These are phyloP conservation scores for Bradysia coprophila DNA, from an alignment of 1,140 invertebrate genomes.

Conservation along the genomic window DNA sequence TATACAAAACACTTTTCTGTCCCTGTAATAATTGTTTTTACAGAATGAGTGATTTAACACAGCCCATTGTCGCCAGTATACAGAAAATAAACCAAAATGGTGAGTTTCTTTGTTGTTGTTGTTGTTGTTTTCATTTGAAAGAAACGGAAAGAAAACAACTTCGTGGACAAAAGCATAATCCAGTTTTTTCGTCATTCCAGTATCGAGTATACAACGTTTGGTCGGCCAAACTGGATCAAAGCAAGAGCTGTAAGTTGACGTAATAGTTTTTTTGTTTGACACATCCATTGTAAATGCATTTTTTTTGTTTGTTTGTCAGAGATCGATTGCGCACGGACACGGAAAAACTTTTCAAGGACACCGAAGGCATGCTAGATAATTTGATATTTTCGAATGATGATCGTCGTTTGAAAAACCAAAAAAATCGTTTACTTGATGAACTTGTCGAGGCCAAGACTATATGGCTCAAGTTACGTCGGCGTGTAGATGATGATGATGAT, in stretches of 20 bases:
- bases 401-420: conserved; percentile 75
- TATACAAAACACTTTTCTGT: too few relatives aligned
- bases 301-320: conserved; percentile 30
- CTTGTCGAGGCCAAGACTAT: conserved; percentile 79
- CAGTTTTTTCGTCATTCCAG: conserved; percentile 43
- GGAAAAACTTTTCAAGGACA: conserved; percentile 87
- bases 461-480: too few relatives aligned
- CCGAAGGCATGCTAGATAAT: conserved; percentile 67
- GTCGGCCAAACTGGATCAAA: conserved; percentile 81
- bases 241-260: conserved; percentile 74
- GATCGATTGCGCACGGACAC: conserved; percentile 92
- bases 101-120: too few relatives aligned
- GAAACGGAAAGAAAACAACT: too few relatives aligned
- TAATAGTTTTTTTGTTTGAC: too few relatives aligned
- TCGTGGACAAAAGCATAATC: too few relatives aligned
- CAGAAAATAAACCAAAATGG: conserved; percentile 95
- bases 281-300: too few relatives aligned
- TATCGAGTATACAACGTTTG: conserved; percentile 86
- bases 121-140: too few relatives aligned
- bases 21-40: too few relatives aligned
- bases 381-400: conserved; percentile 32
- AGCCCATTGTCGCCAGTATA: conserved; percentile 77
- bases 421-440: conserved; percentile 82
- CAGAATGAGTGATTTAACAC: too few relatives aligned
- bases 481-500: too few relatives aligned